phyloP scores from a whole-genome alignment of 30 jellyfish, hydroid and myxozoan genomes.

The Pseudorhiza aurosa region DNA sequence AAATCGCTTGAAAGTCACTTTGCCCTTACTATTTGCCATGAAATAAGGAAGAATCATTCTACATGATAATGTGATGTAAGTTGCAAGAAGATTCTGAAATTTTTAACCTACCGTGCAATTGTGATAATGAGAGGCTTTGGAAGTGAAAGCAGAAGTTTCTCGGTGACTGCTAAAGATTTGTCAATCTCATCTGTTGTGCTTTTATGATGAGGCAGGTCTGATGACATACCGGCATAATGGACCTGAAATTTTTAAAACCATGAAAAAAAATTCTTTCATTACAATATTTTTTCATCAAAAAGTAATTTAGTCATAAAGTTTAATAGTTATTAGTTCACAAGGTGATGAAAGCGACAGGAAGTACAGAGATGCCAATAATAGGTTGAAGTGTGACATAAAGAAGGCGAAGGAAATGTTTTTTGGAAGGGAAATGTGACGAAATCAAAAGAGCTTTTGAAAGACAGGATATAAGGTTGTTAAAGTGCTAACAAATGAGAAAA shows the following conservation, averaged over 20 bases:
- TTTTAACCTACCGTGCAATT: constrained; percentile 79
- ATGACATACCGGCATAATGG: constrained; percentile 87
- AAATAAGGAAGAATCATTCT: too few relatives aligned
- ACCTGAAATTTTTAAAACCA: constrained; percentile 34
- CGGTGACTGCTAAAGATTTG: constrained; percentile 14
- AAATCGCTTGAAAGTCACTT: too few relatives aligned
- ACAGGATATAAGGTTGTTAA: constrained; percentile 23
- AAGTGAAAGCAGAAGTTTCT: constrained; percentile 17
- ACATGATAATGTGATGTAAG: too few relatives aligned
- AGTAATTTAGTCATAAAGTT: too few relatives aligned
- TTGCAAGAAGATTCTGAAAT: too few relatives aligned
- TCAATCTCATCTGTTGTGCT: constrained; percentile 65
- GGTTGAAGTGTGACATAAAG: constrained; percentile 6
- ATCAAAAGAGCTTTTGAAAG: constrained; percentile 32
- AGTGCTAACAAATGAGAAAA: constrained; percentile 39
- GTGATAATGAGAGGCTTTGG: constrained; percentile 81
- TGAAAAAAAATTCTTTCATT: too few relatives aligned
- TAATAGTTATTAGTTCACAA: neutral
- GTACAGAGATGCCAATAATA: constrained; percentile 37
- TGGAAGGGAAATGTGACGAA: constrained; percentile 25
- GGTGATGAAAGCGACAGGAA: constrained; percentile 31
- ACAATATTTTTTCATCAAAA: too few relatives aligned
- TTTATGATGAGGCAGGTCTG: constrained; percentile 91
- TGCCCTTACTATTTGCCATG: too few relatives aligned
- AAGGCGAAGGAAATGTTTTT: constrained; percentile 40